Conservation (phyloP, 2,113 vertebrate genomes). For the Perca schrenkii region DNA sequence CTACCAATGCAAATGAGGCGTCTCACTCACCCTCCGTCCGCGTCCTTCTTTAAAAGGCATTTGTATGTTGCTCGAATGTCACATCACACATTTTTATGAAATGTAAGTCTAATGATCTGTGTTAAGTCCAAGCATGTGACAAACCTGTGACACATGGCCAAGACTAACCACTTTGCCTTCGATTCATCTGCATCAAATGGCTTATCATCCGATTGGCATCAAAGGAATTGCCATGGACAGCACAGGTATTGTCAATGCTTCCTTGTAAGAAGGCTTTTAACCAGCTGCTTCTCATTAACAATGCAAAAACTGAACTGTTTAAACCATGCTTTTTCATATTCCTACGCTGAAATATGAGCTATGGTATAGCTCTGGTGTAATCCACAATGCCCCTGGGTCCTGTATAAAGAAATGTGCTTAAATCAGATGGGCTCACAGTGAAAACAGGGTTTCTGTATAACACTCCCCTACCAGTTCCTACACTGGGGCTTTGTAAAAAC, state of each 20-base stretch:
- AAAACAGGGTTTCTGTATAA: constrained; percentile 48
- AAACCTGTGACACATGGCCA: constrained; percentile 47
- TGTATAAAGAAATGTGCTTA: constrained; percentile 42
- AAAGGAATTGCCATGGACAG: constrained; percentile 37
- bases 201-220: constrained; percentile 39
- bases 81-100: constrained; percentile 51
- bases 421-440: constrained; percentile 42
- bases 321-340: constrained; percentile 52
- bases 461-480: constrained; percentile 18
- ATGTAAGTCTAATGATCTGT: constrained; percentile 48
- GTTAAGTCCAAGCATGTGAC: constrained; percentile 45
- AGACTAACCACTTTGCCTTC: constrained; percentile 23
- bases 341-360: constrained; percentile 30
- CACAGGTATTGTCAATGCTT: constrained; percentile 30
- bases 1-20: constrained; percentile 26
- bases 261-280: constrained; percentile 46
- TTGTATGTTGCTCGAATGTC: constrained; percentile 31
- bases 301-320: constrained; percentile 25
- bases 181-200: constrained; percentile 50
- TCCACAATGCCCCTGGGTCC: constrained; percentile 36
- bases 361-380: constrained; percentile 19
- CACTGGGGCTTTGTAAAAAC: constrained; percentile 46
- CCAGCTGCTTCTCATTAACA: constrained; percentile 46
- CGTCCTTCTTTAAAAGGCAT: constrained; percentile 19
- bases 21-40: not conserved